phyloP scores from a whole-genome alignment of 2,888 invertebrate species.

The Pegoplata infirma region DNA sequence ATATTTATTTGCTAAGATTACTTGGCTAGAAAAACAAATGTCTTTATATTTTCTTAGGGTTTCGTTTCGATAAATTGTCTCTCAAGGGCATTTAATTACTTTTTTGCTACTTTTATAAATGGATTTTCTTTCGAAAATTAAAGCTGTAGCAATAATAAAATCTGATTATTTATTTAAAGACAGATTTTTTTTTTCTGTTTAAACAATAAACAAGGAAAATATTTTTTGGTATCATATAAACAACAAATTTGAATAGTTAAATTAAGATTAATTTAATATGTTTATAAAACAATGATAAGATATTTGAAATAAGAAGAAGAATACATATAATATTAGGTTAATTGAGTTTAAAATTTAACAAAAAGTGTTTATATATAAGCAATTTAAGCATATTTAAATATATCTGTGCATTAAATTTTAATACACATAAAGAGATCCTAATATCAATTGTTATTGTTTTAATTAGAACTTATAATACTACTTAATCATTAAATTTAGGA shows the following conservation, averaged over 20 bases:
- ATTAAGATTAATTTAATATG: slow-evolving; percentile 15
- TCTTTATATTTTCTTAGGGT: slow-evolving; percentile 34
- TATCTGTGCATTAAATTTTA: neutral
- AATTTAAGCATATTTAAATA: neutral
- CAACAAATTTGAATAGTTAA: neutral
- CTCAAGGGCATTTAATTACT: slow-evolving; percentile 58
- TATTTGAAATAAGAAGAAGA: no score
- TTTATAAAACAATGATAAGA: no score
- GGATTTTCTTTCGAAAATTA: slow-evolving; percentile 1
- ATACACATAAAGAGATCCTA: no score
- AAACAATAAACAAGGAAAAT: neutral
- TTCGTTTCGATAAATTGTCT: slow-evolving; percentile 48
- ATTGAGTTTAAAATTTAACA: neutral
- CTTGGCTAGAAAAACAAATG: slow-evolving; percentile 47
- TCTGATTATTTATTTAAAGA: slow-evolving; percentile 9
- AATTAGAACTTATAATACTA: no score
- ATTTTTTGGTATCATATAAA: neutral
- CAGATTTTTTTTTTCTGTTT: neutral
- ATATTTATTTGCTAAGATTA: slow-evolving; percentile 49
- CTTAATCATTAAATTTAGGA: no score
- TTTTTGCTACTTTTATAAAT: slow-evolving; percentile 21
- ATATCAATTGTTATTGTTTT: no score
- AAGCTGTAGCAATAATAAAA: neutral
- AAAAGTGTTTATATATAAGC: neutral
- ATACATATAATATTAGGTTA: no score